Evolutionary conservation across 2,888 invertebrate species (phyloP).

Genomic region (Metellina segmentata): DNA sequence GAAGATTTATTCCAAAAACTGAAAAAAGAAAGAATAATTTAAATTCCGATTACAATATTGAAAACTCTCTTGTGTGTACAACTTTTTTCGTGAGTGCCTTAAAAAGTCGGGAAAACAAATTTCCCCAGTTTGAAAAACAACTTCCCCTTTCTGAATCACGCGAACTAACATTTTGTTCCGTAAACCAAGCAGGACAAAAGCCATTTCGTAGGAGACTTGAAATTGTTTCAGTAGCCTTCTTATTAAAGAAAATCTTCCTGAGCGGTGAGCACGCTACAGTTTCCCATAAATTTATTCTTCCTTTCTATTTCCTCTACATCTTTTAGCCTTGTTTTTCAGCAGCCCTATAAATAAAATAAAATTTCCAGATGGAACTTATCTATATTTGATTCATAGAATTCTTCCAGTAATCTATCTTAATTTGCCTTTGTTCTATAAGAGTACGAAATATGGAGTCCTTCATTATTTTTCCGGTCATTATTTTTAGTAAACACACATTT

Average conservation of each 20-base stretch:
- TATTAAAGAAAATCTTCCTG: background rate
- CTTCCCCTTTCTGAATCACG: background rate
- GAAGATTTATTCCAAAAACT: background rate
- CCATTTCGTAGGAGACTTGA: background rate
- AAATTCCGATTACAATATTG: constrained; percentile 18
- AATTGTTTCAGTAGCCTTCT: constrained; percentile 26
- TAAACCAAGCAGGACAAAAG: background rate
- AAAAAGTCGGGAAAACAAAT: constrained; percentile 37
- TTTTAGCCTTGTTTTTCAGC: background rate
- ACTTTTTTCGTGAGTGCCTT: constrained; percentile 1
- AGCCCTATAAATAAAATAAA: background rate
- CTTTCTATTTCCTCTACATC: background rate
- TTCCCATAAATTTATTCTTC: background rate
- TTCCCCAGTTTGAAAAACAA: background rate
- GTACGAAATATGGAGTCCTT: background rate
- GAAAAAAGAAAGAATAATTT: constrained; percentile 13
- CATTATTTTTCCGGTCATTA: background rate
- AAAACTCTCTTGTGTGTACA: background rate
- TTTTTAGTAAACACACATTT: background rate
- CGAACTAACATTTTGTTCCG: constrained; percentile 15
- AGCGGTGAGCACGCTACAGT: background rate
- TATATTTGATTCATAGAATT: background rate
- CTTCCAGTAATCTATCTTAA: background rate
- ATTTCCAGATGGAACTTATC: background rate
- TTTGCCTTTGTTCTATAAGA: background rate